A percentile compares a stretch with the other conserved stretches of the same genome.
Conservation (phyloP, 2,888 invertebrate genomes). For the Drosophila conformis region DNA sequence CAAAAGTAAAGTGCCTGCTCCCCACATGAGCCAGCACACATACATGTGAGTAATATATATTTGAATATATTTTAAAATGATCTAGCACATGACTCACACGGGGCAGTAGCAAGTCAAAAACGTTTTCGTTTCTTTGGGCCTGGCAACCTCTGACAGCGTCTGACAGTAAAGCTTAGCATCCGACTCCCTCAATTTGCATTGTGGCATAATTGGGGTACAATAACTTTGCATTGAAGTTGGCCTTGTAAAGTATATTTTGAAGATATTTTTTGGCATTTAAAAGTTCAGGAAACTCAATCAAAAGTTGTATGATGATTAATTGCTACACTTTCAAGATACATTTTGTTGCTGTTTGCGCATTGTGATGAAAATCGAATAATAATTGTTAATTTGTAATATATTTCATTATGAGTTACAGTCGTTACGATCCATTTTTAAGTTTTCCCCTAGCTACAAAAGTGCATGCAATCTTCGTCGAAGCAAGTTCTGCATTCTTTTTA, state of each 20-base stretch:
- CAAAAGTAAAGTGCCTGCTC: slow-evolving; percentile 77
- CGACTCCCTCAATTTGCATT: slow-evolving; percentile 56
- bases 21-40: slow-evolving; percentile 6
- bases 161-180: slow-evolving; percentile 53
- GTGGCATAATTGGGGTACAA: slow-evolving; percentile 5
- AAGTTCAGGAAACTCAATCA: neutral
- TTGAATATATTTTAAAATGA: slow-evolving; percentile 47
- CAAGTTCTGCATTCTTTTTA: slow-evolving; percentile 7
- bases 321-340: neutral
- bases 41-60: slow-evolving; percentile 12
- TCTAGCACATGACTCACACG: slow-evolving; percentile 74
- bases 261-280: neutral
- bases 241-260: neutral
- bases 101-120: slow-evolving; percentile 51
- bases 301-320: neutral
- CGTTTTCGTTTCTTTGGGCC: slow-evolving; percentile 30
- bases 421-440: no score
- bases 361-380: neutral
- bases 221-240: neutral
- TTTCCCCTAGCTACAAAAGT: slow-evolving; percentile 8
- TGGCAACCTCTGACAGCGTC: slow-evolving; percentile 48
- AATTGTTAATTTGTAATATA: neutral
- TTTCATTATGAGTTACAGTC: neutral
- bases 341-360: neutral
- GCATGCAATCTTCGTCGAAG: slow-evolving; percentile 30